Conservation (phyloP, 2,888 invertebrate species). For the Pelosia muscerda region DNA sequence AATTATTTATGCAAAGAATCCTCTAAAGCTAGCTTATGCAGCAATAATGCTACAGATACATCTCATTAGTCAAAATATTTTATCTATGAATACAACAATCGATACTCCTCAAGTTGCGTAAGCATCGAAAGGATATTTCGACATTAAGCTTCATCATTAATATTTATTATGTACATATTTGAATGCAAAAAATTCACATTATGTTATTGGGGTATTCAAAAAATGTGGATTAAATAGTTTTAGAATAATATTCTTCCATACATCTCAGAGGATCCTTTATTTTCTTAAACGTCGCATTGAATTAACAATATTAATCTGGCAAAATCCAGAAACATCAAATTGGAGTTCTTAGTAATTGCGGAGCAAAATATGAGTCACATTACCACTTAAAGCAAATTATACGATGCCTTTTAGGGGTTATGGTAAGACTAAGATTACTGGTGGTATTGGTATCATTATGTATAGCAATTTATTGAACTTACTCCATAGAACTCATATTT, state of each 20-base stretch:
- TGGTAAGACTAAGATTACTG: not conserved
- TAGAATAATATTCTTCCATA: not conserved
- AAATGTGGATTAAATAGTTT: not conserved
- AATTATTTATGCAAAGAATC: constrained; percentile 30
- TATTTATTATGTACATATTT: constrained; percentile 6
- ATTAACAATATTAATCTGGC: not conserved
- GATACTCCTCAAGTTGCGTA: constrained; percentile 3
- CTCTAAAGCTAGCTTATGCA: constrained; percentile 25
- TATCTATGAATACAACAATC: constrained; percentile 17
- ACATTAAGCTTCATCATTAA: not conserved
- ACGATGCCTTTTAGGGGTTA: not conserved
- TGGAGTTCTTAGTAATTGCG: not conserved
- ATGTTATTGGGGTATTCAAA: not conserved
- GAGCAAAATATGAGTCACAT: not conserved
- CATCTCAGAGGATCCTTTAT: not conserved
- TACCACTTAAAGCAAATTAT: not conserved
- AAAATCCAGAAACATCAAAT: not conserved
- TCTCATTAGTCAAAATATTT: constrained; percentile 30
- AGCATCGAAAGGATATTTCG: constrained; percentile 13
- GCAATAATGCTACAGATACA: constrained; percentile 40
- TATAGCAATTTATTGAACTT: not conserved
- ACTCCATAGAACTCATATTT: too few species aligned
- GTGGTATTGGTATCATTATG: not conserved
- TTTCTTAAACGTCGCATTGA: not conserved
- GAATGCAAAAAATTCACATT: not conserved